Evolutionary conservation across 1,140 invertebrate genomes (phyloP), one percentile per base, ranked within the genome.

Genomic region (Eumeta japonica): DNA sequence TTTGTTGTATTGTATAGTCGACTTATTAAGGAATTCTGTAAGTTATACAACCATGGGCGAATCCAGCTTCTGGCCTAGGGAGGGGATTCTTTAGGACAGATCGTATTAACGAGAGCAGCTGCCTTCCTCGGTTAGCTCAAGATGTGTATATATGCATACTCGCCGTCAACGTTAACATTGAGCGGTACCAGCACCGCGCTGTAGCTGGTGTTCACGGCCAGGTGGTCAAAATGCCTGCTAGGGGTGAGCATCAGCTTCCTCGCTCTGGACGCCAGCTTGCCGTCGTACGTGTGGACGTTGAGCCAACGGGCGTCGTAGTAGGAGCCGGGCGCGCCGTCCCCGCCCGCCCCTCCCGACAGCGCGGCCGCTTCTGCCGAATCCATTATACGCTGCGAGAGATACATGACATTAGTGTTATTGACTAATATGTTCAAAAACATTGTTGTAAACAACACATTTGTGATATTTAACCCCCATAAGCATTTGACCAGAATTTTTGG

Each of bases 131-230:
- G n/a, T n/a, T n/a, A n/a, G n/a, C n/a, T n/a, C n/a, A n/a, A n/a
- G n/a, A n/a, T n/a, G n/a, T n/a, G n/a, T n/a, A n/a, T n/a, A n/a
- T n/a, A n/a, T n/a, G 13, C 10, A 24, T 19, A 29, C 52, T 65
- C 73, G 91, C 88, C 84, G 71, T 83, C 80, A 49, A 89, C 87
- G 54, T 85, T 88, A 15, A 94, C 83, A 58, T 86, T 89, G 3
- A 85, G 83, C 9, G 94, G 93, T 54, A 96, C 84, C 46, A 97
- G 83, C 44, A 97, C 87, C 14, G 92, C 87, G 62, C 92, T 95
- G 45, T 87, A 76, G 56, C 82, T 90, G 36, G 86, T 81, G 71
- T 95, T 96, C 33, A 96, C 89, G 20, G 84, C 82, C 43, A 89
- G 80, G 52, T 89, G 85, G 58, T 90, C 88, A 57, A 90, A 91